phyloP scores from a whole-genome alignment of 1,140 invertebrate genomes.

The Drosophila pseudoobscura region DNA sequence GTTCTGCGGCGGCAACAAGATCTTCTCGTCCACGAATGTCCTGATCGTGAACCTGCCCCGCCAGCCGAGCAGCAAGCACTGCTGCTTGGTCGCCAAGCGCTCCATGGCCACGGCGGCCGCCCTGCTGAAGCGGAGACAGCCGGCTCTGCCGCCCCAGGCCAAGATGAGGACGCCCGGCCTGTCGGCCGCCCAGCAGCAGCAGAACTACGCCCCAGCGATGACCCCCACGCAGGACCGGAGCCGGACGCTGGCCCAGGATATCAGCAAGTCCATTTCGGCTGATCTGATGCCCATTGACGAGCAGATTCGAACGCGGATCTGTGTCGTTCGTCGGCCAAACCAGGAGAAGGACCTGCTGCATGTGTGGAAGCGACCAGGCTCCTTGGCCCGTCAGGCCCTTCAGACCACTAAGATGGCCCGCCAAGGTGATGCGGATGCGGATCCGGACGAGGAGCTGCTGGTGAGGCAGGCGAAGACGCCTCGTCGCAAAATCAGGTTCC shows the following conservation, averaged over 20 bases:
- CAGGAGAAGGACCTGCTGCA: slow-evolving; percentile 31
- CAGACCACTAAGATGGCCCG: background rate
- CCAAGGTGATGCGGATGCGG: background rate
- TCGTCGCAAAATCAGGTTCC: too few species aligned
- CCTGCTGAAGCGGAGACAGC: too few species aligned
- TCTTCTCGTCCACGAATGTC: too few species aligned
- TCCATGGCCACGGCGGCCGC: slow-evolving; percentile 1
- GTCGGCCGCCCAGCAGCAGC: slow-evolving; percentile 32
- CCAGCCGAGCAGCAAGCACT: too few species aligned
- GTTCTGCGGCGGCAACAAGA: too few species aligned
- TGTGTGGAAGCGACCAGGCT: slow-evolving; percentile 47
- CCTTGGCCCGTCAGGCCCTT: background rate
- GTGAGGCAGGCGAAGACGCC: background rate
- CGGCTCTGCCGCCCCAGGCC: background rate
- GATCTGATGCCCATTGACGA: slow-evolving; percentile 49
- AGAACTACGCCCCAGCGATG: slow-evolving; percentile 20
- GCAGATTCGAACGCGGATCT: too few species aligned
- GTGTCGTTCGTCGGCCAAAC: too few species aligned
- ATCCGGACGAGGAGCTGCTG: background rate
- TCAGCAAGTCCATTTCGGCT: slow-evolving; percentile 53
- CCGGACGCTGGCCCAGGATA: slow-evolving; percentile 30
- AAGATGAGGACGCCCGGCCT: background rate
- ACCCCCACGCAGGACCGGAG: background rate
- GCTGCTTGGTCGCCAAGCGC: background rate
- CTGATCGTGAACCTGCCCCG: too few species aligned